Conservation (phyloP, 2,113 vertebrate genomes). For the Xiphophorus couchianus region DNA sequence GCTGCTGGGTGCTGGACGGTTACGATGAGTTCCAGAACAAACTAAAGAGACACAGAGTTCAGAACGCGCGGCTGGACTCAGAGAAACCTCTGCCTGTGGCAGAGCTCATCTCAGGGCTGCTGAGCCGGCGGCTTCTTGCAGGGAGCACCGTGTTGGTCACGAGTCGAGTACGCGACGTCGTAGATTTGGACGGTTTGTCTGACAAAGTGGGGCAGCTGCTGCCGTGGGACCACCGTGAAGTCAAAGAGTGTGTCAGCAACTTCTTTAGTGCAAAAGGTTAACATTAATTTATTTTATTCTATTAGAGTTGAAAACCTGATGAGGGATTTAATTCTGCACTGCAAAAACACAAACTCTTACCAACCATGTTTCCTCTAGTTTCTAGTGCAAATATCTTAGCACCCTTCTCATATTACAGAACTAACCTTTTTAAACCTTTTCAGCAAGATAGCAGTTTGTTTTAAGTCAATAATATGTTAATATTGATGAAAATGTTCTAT, state of each 20-base stretch:
- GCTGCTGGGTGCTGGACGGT: conserved; percentile 89
- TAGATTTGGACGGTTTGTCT: conserved; percentile 66
- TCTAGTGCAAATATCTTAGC: too few relatives aligned
- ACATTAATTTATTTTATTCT: background rate
- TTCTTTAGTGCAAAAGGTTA: conserved; percentile 79
- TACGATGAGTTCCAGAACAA: conserved; percentile 85
- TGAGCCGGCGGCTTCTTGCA: conserved; percentile 82
- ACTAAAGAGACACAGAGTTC: conserved; percentile 29
- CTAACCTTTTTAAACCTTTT: too few relatives aligned
- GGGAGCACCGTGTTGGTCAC: conserved; percentile 89
- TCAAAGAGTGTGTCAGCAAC: conserved; percentile 80
- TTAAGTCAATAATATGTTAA: too few relatives aligned
- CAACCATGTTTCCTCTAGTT: too few relatives aligned
- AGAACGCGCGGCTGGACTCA: conserved; percentile 7
- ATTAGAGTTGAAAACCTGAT: background rate
- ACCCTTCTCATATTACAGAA: too few relatives aligned
- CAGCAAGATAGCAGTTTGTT: too few relatives aligned
- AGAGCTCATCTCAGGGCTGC: conserved; percentile 83
- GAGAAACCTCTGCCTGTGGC: conserved; percentile 60
- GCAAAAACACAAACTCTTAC: too few relatives aligned
- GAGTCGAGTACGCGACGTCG: conserved; percentile 81
- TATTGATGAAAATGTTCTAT: too few relatives aligned
- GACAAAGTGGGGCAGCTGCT: conserved; percentile 80
- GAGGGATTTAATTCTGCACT: too few relatives aligned
- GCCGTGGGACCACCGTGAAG: conserved; percentile 80